Evolutionary conservation across 2,113 vertebrate genomes (phyloP), one percentile per base, ranked within the genome.

Genomic region (Syngnathus floridae): DNA sequence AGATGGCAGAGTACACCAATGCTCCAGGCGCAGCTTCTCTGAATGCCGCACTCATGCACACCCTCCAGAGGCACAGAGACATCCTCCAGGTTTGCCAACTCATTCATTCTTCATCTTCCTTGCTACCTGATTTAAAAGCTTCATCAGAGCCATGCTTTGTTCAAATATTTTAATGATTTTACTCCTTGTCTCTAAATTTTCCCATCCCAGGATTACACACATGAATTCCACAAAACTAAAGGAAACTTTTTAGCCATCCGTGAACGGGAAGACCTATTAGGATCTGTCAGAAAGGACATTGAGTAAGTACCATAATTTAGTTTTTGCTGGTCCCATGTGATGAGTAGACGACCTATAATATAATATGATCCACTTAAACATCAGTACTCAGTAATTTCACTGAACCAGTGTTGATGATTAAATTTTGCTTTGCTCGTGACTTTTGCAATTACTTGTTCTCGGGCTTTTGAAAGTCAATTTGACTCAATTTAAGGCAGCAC

Each of bases 201-300:
- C 7, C 12, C 46, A 41, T 79, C 79, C 0, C 85, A 99, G 97
- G 97, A 99, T 85, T 99, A 99, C 82, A 98, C 97, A 2, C 95
- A 97, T 0, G 97, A 97, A 85, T 99, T 95, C 80, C 95, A 98
- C 90, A 99, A 98, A 94, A 99, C 97, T 87, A 99, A 98, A 94
- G 92, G 93, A 63, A 98, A 98, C 85, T 98, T 99, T 75, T 13
- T 93, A 87, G 94, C 95, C 62, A 91, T 98, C 82, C 88, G 96
- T 72, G 97, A 98, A 88, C 90, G 95, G 70, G 95, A 99, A 81
- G 97, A 99, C 75, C 93, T 99, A 36, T 76, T 99, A 72, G 97
- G 97, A 76, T 98, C 96, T 3, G 96, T 99, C 75, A 90, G 92
- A 70, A 99, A 99, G 87, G 96, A 99, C 74, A 99, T 98, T 1